phyloP scores from a whole-genome alignment of 1,140 invertebrate species.

The Alviniconcha marisindica region DNA sequence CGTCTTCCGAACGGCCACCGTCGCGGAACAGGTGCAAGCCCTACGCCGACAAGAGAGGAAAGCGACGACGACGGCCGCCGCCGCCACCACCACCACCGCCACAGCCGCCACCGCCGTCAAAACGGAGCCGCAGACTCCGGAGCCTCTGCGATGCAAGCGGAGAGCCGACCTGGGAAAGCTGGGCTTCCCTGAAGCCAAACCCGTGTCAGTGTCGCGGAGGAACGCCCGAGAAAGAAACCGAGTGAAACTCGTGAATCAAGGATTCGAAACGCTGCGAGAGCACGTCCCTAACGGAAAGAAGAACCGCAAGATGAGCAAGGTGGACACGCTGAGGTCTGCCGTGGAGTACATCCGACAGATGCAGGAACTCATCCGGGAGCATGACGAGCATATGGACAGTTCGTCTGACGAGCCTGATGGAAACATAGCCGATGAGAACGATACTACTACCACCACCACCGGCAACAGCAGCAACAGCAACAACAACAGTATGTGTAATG shows the following conservation, averaged over 20 bases:
- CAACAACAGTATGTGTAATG: background rate
- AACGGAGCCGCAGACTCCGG: slow-evolving; percentile 49
- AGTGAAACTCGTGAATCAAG: slow-evolving; percentile 94
- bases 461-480: slow-evolving; percentile 8
- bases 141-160: slow-evolving; percentile 68
- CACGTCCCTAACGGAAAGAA: slow-evolving; percentile 79
- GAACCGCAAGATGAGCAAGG: slow-evolving; percentile 82
- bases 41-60: slow-evolving; percentile 62
- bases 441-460: slow-evolving; percentile 16
- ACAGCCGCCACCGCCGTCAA: slow-evolving; percentile 10
- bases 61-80: slow-evolving; percentile 43
- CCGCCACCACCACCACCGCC: slow-evolving; percentile 30
- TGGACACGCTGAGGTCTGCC: slow-evolving; percentile 94
- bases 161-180: slow-evolving; percentile 67
- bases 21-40: slow-evolving; percentile 67
- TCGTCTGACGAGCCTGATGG: background rate
- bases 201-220: slow-evolving; percentile 91
- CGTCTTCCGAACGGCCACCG: slow-evolving; percentile 64
- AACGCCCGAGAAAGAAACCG: slow-evolving; percentile 95
- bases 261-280: slow-evolving; percentile 72
- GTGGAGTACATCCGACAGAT: slow-evolving; percentile 94
- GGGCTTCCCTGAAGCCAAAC: slow-evolving; percentile 75
- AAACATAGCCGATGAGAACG: background rate
- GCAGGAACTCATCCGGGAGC: slow-evolving; percentile 84
- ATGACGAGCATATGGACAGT: slow-evolving; percentile 33